phyloP scores from a whole-genome alignment of 1,140 invertebrate species.

The Drosophila triauraria region DNA sequence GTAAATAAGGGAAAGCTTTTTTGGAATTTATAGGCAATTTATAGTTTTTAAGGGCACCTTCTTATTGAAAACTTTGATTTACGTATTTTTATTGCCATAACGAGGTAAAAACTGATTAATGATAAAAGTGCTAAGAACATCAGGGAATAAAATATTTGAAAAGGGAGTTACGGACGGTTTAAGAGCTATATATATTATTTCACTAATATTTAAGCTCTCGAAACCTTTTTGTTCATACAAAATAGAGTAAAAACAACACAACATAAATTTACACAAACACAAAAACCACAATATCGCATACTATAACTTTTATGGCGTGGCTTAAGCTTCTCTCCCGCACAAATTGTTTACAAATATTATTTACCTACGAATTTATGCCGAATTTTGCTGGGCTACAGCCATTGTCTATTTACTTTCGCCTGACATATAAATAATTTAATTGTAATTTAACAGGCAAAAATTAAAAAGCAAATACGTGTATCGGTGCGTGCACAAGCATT shows the following conservation, averaged over 20 bases:
- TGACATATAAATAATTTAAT: conserved; percentile 64
- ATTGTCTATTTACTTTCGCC: conserved; percentile 12
- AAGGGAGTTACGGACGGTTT: no score
- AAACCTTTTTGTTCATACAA: no score
- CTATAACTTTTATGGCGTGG: conserved; percentile 55
- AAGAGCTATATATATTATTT: no score
- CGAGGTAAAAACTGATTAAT: no score
- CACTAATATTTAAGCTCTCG: no score
- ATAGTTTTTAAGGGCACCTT: neutral
- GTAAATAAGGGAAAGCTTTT: neutral
- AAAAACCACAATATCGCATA: conserved; percentile 36
- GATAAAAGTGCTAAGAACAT: no score
- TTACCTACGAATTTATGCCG: conserved; percentile 8
- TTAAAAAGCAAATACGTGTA: conserved; percentile 59
- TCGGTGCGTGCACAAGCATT: conserved; percentile 57
- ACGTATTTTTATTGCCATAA: no score
- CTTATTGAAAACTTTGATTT: no score
- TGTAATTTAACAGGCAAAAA: conserved; percentile 63
- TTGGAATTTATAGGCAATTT: neutral
- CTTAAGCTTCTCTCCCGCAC: conserved; percentile 46
- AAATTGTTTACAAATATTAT: conserved; percentile 49
- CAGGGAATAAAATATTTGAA: neutral
- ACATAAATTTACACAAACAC: conserved; percentile 7
- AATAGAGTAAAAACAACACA: no score
- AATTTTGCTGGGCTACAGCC: neutral